phyloP scores from a whole-genome alignment of 2,113 vertebrate species.

The Condylura cristata region DNA sequence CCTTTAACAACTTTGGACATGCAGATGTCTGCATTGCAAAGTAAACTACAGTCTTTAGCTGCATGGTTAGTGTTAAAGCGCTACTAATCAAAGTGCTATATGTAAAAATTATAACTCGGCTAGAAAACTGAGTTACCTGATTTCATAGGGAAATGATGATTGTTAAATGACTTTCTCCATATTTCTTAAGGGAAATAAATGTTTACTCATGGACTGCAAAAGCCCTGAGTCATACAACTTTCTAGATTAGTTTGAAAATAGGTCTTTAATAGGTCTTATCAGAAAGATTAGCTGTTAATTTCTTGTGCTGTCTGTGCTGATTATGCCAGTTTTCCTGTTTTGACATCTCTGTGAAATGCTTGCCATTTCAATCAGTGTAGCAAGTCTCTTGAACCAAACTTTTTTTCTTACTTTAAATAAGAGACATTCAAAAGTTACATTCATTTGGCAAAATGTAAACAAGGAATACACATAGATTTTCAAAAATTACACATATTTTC shows the following conservation, averaged over 20 bases:
- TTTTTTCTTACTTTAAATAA: conserved; percentile 49
- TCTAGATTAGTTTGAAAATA: not conserved
- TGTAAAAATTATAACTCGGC: conserved; percentile 44
- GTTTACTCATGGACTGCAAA: not conserved
- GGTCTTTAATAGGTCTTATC: not conserved
- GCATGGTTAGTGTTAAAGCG: not conserved
- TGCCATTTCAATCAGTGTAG: conserved; percentile 57
- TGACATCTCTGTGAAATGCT: conserved; percentile 41
- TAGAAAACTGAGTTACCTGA: not conserved
- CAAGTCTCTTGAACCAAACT: conserved; percentile 41
- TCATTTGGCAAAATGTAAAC: conserved; percentile 66
- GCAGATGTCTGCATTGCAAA: not conserved
- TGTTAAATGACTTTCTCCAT: not conserved
- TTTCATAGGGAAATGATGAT: not conserved
- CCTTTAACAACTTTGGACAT: not conserved
- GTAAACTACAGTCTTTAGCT: not conserved
- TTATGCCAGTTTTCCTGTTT: conserved; percentile 63
- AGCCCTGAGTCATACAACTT: not conserved
- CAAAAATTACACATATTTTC: not conserved
- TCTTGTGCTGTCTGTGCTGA: conserved; percentile 29
- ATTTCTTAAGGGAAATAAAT: conserved; percentile 36
- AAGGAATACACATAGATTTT: not conserved
- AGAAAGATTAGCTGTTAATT: conserved; percentile 44
- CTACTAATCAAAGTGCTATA: not conserved
- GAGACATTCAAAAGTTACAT: conserved; percentile 34